Evolutionary conservation across 2,888 invertebrate species (phyloP).

Genomic region (Tachystola acroxantha): DNA sequence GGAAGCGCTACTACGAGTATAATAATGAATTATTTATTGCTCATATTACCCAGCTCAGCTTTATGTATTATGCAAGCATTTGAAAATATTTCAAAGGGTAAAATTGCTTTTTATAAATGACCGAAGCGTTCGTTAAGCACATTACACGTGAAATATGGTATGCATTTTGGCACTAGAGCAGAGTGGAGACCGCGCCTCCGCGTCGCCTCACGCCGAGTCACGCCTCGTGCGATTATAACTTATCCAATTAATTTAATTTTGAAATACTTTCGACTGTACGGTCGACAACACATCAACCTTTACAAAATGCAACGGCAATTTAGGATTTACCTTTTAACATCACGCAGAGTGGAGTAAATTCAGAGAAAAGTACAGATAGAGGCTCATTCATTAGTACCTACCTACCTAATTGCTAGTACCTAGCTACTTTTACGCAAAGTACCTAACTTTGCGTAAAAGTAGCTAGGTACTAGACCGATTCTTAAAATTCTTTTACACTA

Average conservation of each 20-base stretch:
- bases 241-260: slow-evolving; percentile 16
- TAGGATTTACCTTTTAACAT: too few species aligned
- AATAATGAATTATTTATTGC: slow-evolving; percentile 5
- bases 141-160: slow-evolving; percentile 45
- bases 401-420: too few species aligned
- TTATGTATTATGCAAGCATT: slow-evolving; percentile 14
- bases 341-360: too few species aligned
- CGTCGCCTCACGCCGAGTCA: slow-evolving; percentile 26
- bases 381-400: too few species aligned
- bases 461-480: too few species aligned
- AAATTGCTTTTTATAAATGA: slow-evolving; percentile 30
- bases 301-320: too few species aligned
- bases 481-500: too few species aligned
- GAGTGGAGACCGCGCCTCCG: slow-evolving; percentile 24
- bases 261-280: slow-evolving; percentile 13
- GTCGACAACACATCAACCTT: too few species aligned
- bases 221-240: slow-evolving; percentile 5
- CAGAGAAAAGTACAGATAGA: too few species aligned
- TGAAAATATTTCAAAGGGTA: slow-evolving; percentile 26
- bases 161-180: slow-evolving; percentile 52
- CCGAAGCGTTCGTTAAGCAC: slow-evolving; percentile 33
- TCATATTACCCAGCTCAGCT: slow-evolving; percentile 17
- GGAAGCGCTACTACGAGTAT: not conserved
- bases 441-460: too few species aligned
- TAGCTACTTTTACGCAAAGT: too few species aligned